Percentiles rank a stretch among this genome's conserved stretches.
Conservation (phyloP, 2,797 vertebrate species). For the Siniperca obscura region DNA sequence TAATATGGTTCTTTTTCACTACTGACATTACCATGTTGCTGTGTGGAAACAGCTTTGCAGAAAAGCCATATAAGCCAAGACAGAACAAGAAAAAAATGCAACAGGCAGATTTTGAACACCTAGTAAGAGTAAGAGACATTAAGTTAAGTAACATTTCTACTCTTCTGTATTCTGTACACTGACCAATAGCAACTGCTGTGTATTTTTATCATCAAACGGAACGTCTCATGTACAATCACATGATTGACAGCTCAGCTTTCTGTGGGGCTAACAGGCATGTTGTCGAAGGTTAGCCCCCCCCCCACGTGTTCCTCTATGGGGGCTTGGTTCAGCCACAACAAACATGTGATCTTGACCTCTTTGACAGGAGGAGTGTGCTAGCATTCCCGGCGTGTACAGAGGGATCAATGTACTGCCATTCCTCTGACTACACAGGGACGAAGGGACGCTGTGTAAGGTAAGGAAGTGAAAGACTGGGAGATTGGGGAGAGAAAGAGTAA, state of each 20-base stretch:
- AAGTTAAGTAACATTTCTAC: not conserved
- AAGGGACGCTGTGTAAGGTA: slow-evolving; percentile 25
- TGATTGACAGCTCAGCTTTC: slow-evolving; percentile 67
- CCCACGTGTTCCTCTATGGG: slow-evolving; percentile 57
- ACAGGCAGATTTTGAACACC: slow-evolving; percentile 8
- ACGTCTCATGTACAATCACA: slow-evolving; percentile 14
- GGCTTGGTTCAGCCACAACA: slow-evolving; percentile 56
- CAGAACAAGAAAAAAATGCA: slow-evolving; percentile 8
- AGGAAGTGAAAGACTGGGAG: slow-evolving; percentile 20
- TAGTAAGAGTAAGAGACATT: not conserved
- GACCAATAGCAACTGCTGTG: slow-evolving; percentile 11
- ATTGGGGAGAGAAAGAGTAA: slow-evolving; percentile 4
- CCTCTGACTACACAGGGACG: slow-evolving; percentile 24
- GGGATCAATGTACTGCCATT: slow-evolving; percentile 61
- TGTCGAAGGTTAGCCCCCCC: slow-evolving; percentile 58
- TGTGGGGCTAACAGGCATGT: slow-evolving; percentile 53
- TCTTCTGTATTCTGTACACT: not conserved
- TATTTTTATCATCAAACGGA: slow-evolving; percentile 53
- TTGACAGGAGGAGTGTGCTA: slow-evolving; percentile 59
- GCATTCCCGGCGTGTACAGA: slow-evolving; percentile 50
- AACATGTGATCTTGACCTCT: slow-evolving; percentile 77
- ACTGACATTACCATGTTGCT: slow-evolving; percentile 6
- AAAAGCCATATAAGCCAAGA: slow-evolving; percentile 18
- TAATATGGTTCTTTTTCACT: slow-evolving; percentile 23
- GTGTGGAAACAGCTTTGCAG: slow-evolving; percentile 8